A percentile compares a stretch with the other conserved stretches of the same genome.
These are phyloP conservation scores for Philonicus albiceps DNA, from an alignment of 2,888 invertebrate genomes.

Conservation along the genomic window DNA sequence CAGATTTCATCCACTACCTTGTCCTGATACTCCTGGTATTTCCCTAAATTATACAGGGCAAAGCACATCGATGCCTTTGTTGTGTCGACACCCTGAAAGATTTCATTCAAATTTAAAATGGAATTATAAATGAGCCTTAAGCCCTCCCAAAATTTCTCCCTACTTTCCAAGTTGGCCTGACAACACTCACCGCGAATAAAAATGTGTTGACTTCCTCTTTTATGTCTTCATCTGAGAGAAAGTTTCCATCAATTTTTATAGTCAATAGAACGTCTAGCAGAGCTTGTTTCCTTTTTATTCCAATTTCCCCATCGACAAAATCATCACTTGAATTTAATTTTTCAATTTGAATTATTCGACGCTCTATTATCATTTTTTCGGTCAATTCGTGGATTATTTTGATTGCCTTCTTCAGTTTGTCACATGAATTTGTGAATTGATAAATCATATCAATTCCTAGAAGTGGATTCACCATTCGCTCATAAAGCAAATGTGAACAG, in stretches of 20 bases:
- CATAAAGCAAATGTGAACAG: constrained; percentile 56
- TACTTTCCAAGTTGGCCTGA: not conserved
- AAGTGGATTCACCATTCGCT: constrained; percentile 60
- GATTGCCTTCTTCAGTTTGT: constrained; percentile 52
- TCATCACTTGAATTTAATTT: not conserved
- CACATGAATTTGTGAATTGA: constrained; percentile 52
- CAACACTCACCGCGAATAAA: constrained; percentile 59
- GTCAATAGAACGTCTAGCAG: constrained; percentile 72
- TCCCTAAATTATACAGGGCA: constrained; percentile 64
- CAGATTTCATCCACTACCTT: constrained; percentile 60
- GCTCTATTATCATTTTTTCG: constrained; percentile 55
- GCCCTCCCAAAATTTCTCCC: not conserved
- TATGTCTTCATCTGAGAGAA: constrained; percentile 67
- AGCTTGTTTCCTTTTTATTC: constrained; percentile 67
- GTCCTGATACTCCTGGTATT: constrained; percentile 61
- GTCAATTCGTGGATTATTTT: constrained; percentile 55
- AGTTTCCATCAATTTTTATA: constrained; percentile 65
- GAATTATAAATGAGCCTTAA: not conserved
- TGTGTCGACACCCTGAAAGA: constrained; percentile 65
- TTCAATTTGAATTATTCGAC: constrained; percentile 53
- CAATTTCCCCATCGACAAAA: not conserved
- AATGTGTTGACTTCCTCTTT: constrained; percentile 69
- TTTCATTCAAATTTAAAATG: not conserved
- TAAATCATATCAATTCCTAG: constrained; percentile 56
- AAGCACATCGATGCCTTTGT: constrained; percentile 65